Conservation (phyloP, 1,140 invertebrate species). For the Apis dorsata region DNA sequence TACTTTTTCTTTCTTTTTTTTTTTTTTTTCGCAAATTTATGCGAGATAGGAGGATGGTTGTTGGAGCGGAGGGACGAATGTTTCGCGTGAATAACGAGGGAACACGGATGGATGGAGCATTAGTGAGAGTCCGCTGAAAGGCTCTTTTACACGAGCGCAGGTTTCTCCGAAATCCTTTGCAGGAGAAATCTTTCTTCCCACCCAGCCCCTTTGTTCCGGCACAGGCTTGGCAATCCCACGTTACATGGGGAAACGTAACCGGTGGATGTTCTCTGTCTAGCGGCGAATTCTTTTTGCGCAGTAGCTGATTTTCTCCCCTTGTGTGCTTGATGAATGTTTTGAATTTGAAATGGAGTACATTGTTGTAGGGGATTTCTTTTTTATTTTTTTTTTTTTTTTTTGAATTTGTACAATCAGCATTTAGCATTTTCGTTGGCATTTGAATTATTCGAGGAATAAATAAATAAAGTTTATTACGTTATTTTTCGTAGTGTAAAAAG, state of each 20-base stretch:
- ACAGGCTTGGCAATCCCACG: not conserved
- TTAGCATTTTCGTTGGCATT: too few relatives aligned
- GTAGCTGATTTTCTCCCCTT: too few relatives aligned
- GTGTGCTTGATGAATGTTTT: too few relatives aligned
- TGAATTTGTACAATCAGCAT: too few relatives aligned
- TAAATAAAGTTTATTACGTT: too few relatives aligned
- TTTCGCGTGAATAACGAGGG: slow-evolving; percentile 14
- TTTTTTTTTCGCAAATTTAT: not conserved
- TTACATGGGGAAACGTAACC: slow-evolving; percentile 8
- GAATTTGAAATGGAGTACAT: too few relatives aligned
- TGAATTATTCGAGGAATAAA: too few relatives aligned
- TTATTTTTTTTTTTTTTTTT: too few relatives aligned
- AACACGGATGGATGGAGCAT: not conserved
- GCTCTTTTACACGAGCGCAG: slow-evolving; percentile 10
- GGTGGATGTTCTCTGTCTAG: not conserved
- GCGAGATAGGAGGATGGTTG: too few relatives aligned
- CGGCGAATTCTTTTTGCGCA: not conserved
- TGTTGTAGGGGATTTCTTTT: too few relatives aligned
- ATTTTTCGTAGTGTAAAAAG: too few relatives aligned
- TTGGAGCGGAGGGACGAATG: not conserved
- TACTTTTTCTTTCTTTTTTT: not conserved
- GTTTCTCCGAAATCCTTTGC: slow-evolving; percentile 48
- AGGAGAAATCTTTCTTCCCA: slow-evolving; percentile 17
- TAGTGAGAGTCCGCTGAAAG: slow-evolving; percentile 15
- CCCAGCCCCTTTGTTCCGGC: slow-evolving; percentile 8